A percentile compares a stretch with the other conserved stretches of the same genome.
phyloP scores from a whole-genome alignment of 2,113 vertebrate genomes.

The Chaetorhynchus papuensis region DNA sequence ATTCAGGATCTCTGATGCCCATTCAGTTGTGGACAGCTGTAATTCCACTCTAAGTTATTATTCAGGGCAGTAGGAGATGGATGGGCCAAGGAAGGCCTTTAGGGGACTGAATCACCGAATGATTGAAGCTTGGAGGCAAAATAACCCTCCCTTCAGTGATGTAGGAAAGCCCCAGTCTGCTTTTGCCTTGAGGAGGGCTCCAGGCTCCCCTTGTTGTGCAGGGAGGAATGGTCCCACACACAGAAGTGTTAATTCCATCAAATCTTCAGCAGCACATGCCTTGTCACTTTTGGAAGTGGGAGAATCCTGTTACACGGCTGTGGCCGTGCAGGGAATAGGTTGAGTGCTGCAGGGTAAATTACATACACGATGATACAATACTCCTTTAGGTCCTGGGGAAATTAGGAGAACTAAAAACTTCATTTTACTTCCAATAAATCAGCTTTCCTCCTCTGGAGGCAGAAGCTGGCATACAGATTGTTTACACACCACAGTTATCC shows the following conservation, averaged over 20 bases:
- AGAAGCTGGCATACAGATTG: background rate
- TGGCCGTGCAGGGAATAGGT: background rate
- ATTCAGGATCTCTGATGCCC: background rate
- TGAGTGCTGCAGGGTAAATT: background rate
- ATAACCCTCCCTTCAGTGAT: background rate
- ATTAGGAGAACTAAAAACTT: background rate
- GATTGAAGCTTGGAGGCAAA: background rate
- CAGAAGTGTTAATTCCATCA: background rate
- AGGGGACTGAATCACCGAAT: background rate
- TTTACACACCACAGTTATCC: background rate
- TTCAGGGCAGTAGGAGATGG: background rate
- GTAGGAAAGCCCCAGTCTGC: background rate
- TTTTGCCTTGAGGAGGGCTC: background rate
- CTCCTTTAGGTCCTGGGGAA: background rate
- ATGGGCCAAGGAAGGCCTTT: background rate
- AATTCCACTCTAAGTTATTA: background rate
- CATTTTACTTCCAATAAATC: background rate
- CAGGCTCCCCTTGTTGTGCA: rapidly evolving
- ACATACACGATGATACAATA: background rate
- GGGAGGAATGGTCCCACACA: background rate
- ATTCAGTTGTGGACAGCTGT: background rate
- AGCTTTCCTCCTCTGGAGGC: background rate
- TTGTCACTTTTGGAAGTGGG: background rate
- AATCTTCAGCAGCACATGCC: background rate
- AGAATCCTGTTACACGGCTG: background rate